These are phyloP conservation scores for Nesoenas mayeri DNA, from an alignment of 2,113 vertebrate species.

Conservation along the genomic window DNA sequence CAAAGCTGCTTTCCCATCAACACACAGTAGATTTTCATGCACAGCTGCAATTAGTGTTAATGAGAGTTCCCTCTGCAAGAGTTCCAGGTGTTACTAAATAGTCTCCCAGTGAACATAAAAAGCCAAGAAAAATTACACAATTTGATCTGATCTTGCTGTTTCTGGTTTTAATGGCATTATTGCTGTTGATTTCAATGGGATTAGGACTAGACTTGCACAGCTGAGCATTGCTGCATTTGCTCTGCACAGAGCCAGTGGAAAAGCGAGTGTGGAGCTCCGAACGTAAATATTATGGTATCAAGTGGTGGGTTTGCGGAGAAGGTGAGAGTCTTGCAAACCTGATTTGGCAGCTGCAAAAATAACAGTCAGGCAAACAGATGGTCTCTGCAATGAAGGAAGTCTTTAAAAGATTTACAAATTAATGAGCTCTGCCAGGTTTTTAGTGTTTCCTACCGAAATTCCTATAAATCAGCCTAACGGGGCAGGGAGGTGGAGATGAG, in stretches of 20 bases:
- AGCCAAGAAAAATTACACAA: background rate
- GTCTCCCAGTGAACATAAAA: background rate
- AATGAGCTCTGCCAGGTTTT: conserved; percentile 18
- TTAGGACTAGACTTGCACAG: background rate
- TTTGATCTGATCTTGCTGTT: background rate
- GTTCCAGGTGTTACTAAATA: background rate
- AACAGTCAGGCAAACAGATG: conserved; percentile 10
- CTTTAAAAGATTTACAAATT: conserved; percentile 1
- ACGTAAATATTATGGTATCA: conserved; percentile 3
- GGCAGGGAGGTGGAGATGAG: background rate
- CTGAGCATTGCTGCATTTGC: background rate
- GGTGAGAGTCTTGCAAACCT: conserved; percentile 50
- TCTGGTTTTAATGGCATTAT: background rate
- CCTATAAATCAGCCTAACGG: conserved; percentile 23
- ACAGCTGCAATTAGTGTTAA: background rate
- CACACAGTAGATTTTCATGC: background rate
- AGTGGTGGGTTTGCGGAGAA: conserved; percentile 27
- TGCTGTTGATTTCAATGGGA: background rate
- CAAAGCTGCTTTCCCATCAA: background rate
- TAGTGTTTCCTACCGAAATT: conserved; percentile 12
- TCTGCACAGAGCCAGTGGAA: background rate
- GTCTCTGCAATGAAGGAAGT: background rate
- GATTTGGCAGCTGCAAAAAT: conserved; percentile 32
- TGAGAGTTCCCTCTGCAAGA: background rate
- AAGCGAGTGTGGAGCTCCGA: background rate